Base-by-base conservation (phyloP, 2,888 invertebrate genomes). In the Leptothorax acervorum region DNA sequence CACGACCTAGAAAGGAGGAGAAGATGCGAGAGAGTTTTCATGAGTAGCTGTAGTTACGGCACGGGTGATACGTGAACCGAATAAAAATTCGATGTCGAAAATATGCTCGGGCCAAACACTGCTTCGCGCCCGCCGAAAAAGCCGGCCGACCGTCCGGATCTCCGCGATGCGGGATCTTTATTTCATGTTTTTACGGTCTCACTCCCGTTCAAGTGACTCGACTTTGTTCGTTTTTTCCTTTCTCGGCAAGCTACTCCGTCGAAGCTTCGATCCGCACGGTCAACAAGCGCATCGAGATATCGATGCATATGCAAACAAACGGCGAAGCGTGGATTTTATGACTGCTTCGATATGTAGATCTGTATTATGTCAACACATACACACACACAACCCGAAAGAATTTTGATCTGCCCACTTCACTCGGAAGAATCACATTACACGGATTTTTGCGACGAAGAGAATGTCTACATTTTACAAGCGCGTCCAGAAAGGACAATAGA, bases 41-140 rank as follows among this genome's bases (percentile, higher is more conserved):
- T 12, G 57, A 71, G 31, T 45, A 48, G 48, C 11, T 31, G 8
- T 71, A 71, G 63, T 66, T 74, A 66, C 62, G 86, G 55, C 57
- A 81, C 82, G 84, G 66, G 66, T 70, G 75, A 15, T 90, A 91
- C 91, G 91, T 91, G 91, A 86, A 89, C 57, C 84, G 91, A 92
- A 92, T 91, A 88, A 89, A 86, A 88, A 86, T 86, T 18, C 84
- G 83, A 86, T 53, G 85, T 70, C 62, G 87, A 91, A 91, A 92
- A 91, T 91, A 92, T 91, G 88, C 87, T 87, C 62, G 68, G 70
- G 48, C 55, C 74, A 85, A 87, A 83, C 83, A 83, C 68, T n/a
- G 60, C 57, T 53, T 65, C 53, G 42, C 57, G 12, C 39, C 66
- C 12, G 23, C 84, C 81, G 63, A 63, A 48, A 48, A 45, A 35